Base-by-base conservation (phyloP, 2,113 vertebrate species). In the Gracilinanus agilis region DNA sequence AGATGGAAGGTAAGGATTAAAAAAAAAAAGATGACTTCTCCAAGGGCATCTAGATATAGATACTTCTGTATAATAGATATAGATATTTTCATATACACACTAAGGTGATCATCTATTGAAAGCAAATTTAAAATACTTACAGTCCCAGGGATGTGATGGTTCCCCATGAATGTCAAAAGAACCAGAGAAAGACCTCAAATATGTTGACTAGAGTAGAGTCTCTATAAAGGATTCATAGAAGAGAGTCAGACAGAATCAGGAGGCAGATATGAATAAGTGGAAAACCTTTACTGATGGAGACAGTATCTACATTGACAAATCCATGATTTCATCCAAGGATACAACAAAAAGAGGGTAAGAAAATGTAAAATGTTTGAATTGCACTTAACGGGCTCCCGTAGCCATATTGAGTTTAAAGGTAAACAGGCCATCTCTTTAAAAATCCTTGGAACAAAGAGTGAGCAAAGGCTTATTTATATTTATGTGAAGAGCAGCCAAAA, bases 281-380 rank as follows among this genome's bases (percentile, higher is more conserved):
- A 83, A 40, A 83, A 40, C 9, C 49, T 55, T n/a, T 54, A 53
- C 5, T 0, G 24, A n/a, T 1, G 7, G 90, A 49, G 44, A 61
- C n/a, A 23, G 24, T 23, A 4, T 24, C 53, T 0, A 11, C 0
- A 9, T 0, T 21, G 90, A 24, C 0, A 0, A 11, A 44, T 23
- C 5, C 53, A 54, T 44, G 13, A 8, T 27, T 23, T 9, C 34
- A 89, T 16, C n/a, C 23, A 83, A 40, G 67, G 67, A 23, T 3
- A 83, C 13, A 83, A n/a, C 0, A 16, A 67, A 13, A 75, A n/a
- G 16, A 67, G n/a, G n/a, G n/a, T 9, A 27, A n/a, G 34, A 75
- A 75, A n/a, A 67, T 34, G 34, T 67, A 21, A 75, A 83, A 83
- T 19, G 40, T n/a, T n/a, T n/a, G n/a, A 40, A 83, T 83, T 23